A percentile compares a stretch with the other conserved stretches of the same genome.
These are phyloP conservation scores for Chloroceryle aenea DNA, from an alignment of 2,113 vertebrate species.

Conservation along the genomic window DNA sequence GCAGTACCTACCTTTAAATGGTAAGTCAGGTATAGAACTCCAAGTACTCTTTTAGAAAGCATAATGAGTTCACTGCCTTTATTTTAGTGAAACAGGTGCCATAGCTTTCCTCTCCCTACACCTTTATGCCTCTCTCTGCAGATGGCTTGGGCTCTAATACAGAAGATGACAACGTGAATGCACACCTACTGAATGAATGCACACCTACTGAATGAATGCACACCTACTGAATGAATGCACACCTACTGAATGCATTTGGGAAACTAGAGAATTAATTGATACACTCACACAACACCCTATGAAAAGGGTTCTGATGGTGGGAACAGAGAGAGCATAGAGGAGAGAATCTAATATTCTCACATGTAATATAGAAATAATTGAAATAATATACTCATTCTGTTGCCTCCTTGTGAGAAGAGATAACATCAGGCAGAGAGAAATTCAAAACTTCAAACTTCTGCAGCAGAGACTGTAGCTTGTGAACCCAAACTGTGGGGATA, in stretches of 20 bases:
- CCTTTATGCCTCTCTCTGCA: neutral
- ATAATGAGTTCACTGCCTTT: neutral
- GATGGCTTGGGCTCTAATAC: neutral
- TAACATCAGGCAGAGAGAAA: neutral
- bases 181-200: neutral
- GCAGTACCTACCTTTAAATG: neutral
- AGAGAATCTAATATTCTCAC: neutral
- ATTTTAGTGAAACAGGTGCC: neutral
- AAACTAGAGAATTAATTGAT: neutral
- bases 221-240: neutral
- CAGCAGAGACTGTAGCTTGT: neutral
- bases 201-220: too few relatives aligned
- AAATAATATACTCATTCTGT: neutral
- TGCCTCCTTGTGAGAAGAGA: neutral
- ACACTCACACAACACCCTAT: accelerated
- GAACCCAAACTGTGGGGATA: neutral
- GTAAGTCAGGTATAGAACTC: accelerated
- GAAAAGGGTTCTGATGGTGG: neutral
- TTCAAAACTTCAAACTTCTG: neutral
- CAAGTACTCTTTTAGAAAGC: neutral
- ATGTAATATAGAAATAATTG: neutral
- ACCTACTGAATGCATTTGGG: neutral
- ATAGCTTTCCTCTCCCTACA: neutral
- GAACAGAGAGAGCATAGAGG: neutral
- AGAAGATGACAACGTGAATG: neutral